Evolutionary conservation across 1,140 invertebrate species (phyloP).

Genomic region (Megathymus violae): DNA sequence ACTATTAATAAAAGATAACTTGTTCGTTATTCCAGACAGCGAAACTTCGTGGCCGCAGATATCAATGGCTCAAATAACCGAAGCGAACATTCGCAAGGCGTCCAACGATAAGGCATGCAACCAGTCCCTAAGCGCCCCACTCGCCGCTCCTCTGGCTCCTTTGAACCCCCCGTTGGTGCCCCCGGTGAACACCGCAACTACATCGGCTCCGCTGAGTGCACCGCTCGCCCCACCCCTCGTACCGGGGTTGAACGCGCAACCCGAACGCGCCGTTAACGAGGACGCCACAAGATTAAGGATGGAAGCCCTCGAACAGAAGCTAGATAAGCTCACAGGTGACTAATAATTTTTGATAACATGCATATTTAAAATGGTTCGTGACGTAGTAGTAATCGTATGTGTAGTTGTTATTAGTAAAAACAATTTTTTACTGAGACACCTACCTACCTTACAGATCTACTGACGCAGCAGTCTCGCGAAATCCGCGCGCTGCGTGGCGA

Average conservation of each 20-base stretch:
- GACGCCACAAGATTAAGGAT: conserved; percentile 41
- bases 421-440: too few relatives aligned
- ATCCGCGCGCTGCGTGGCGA: conserved; percentile 49
- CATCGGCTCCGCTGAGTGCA: conserved; percentile 17
- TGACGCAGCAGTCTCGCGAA: conserved; percentile 48
- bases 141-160: conserved; percentile 21
- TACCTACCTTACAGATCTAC: conserved; percentile 45
- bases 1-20: too few relatives aligned
- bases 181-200: too few relatives aligned
- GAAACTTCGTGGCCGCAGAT: conserved; percentile 79
- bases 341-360: conserved; percentile 8
- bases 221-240: conserved; percentile 5
- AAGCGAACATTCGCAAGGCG: conserved; percentile 75
- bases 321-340: conserved; percentile 63
- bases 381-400: too few relatives aligned
- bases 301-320: conserved; percentile 55
- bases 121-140: conserved; percentile 52
- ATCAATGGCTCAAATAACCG: conserved; percentile 74
- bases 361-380: too few relatives aligned
- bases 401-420: too few relatives aligned
- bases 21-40: conserved; percentile 60
- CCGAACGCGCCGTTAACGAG: conserved; percentile 34
- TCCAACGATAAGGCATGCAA: conserved; percentile 71
- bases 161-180: conserved; percentile 13
- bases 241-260: neutral